phyloP scores from a whole-genome alignment of 2,888 invertebrate genomes.

The Coremacera marginata region DNA sequence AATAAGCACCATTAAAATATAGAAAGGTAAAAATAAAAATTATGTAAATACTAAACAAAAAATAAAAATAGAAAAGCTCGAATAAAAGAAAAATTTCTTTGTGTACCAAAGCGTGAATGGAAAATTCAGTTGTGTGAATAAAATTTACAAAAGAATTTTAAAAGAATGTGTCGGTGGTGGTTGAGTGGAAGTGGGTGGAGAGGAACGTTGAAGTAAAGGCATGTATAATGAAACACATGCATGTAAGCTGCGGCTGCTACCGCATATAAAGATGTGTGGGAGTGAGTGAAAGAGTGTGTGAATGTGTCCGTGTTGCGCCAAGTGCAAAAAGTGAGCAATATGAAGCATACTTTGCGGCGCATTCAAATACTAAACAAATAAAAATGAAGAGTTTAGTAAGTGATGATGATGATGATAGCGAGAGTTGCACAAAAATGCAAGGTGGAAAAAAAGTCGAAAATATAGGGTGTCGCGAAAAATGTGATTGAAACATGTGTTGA shows the following conservation, averaged over 20 bases:
- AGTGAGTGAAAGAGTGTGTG: neutral
- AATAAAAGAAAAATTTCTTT: constrained; percentile 33
- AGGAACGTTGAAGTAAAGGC: neutral
- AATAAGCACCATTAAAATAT: neutral
- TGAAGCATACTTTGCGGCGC: constrained; percentile 30
- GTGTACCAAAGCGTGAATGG: constrained; percentile 35
- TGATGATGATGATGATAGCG: neutral
- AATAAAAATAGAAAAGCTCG: neutral
- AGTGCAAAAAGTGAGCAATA: constrained; percentile 18
- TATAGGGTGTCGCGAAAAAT: neutral
- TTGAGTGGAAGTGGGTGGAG: neutral
- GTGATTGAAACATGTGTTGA: neutral
- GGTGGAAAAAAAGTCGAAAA: neutral
- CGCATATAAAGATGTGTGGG: neutral
- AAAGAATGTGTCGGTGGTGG: neutral
- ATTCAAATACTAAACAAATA: constrained; percentile 15
- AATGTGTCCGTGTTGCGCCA: neutral
- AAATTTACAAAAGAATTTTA: constrained; percentile 35
- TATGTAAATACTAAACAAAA: neutral
- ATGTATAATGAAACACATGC: neutral
- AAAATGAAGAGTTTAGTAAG: constrained; percentile 9
- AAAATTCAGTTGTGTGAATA: constrained; percentile 36
- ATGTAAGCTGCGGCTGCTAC: neutral
- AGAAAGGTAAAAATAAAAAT: neutral
- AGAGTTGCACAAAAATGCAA: neutral